Evolutionary conservation across 2,113 vertebrate species (phyloP), one percentile per base, ranked within the genome.

Genomic region (Bagarius yarrelli): DNA sequence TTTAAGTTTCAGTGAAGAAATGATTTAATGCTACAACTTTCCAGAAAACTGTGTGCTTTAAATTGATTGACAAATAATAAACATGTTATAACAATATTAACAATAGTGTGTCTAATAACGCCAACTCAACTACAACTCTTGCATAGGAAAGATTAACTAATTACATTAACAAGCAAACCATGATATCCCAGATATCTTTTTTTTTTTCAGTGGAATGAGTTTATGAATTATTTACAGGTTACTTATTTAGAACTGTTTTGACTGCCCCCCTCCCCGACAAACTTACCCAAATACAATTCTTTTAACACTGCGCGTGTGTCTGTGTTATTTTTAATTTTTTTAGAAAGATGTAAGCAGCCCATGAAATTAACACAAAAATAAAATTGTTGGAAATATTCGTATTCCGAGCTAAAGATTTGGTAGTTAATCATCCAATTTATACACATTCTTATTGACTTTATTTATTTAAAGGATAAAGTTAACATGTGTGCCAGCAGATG

Each of bases 181-280:
- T 32, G 16, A 55, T 55, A 23, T 73, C 70, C 71, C 50, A 73
- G 16, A 30, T 32, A 27, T 23, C 71, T 56, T 32, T 73, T 55
- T 55, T 55, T 55, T n/a, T n/a, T n/a, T n/a, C n/a, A 55, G 21
- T 55, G 4, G 9, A 5, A 70, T 8, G 4, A 53, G 50, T 32
- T 55, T 53, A 72, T 72, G 69, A 72, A 72, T 72, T 47, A 73
- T 73, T 72, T 73, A 55, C 52, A 56, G 27, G 2, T 73, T 73
- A 34, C 50, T 36, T 73, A 73, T 73, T 73, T 73, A 73, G 52
- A 55, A 55, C 71, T 34, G 27, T 55, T 73, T 73, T 73, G n/a
- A 55, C 71, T 56, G 44, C 27, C 18, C 12, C 12, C n/a, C 8
- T 21, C 2, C n/a, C n/a, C n/a, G n/a, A 73, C 5, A 76, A 4